Evolutionary conservation across 2,888 invertebrate genomes (phyloP), one percentile per base, ranked within the genome.

Genomic region (Sabatieria punctata): DNA sequence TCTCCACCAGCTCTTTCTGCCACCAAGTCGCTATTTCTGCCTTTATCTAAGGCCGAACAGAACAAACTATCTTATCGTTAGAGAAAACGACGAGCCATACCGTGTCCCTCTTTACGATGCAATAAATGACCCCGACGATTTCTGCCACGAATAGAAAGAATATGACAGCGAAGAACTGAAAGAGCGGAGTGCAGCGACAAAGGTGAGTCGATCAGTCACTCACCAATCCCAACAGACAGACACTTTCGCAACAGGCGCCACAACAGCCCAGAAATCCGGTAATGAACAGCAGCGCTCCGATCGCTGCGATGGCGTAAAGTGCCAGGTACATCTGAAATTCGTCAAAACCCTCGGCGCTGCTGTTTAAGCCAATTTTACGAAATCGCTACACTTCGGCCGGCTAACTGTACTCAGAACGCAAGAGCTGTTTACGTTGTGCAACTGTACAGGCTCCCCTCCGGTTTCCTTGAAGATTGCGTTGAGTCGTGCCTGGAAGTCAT

Each of bases 241-340:
- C 22, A 38, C 51, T 53, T 26, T 58, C 57, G 41, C 53, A 53
- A 40, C 51, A 52, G 41, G 57, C 56, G 45, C 58, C 58, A 37
- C 56, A 56, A 45, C 57, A 58, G 22, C 58, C 58, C 23, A 57
- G 49, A 48, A 57, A 57, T 33, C 57, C 57, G 19, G 56, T 52
- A 38, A 57, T 41, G 25, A 56, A 49, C 30, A 58, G 43, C n/a
- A 56, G 41, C 4, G 45, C 54, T 2, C 55, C 58, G 2, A 58
- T 46, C 1, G 42, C 56, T 3, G 53, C 45, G 4, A 52, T 33
- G 1, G 52, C 50, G 48, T 57, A 58, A 11, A 57, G 50, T 19
- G 54, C 45, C 15, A 46, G 25, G 51, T 55, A 53, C 35, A 57
- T 19, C 55, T 56, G 41, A 41, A 45, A 45, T 18, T 1, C 15